A percentile compares a stretch with the other conserved stretches of the same genome.
Evolutionary conservation across 2,797 vertebrate species (phyloP).

Genomic region (Menidia menidia): DNA sequence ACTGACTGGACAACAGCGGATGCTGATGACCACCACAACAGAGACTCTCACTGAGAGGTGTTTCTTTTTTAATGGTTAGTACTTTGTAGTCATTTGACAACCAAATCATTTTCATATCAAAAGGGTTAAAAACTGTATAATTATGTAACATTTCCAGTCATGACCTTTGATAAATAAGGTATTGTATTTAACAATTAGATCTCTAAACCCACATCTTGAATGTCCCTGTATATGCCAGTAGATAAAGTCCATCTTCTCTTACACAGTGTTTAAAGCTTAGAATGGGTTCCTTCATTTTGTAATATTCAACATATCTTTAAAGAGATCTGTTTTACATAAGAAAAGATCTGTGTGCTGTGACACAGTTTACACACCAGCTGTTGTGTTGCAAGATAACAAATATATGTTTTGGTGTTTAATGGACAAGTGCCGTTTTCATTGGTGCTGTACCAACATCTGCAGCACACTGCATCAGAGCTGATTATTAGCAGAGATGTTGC

Average conservation of each 20-base stretch:
- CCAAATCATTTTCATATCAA: not conserved
- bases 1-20: constrained; percentile 83
- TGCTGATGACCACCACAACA: constrained; percentile 62
- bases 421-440: not conserved
- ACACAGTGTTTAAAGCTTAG: too few relatives aligned
- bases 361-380: not conserved
- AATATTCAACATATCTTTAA: too few relatives aligned
- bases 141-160: not conserved
- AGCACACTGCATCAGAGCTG: not conserved
- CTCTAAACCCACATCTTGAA: not conserved
- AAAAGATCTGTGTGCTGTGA: too few relatives aligned
- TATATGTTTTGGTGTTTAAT: not conserved
- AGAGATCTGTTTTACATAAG: too few relatives aligned
- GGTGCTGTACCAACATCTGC: not conserved
- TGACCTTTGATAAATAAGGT: not conserved
- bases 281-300: too few relatives aligned
- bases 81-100: not conserved
- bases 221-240: not conserved
- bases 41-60: constrained; percentile 58
- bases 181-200: not conserved
- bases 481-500: not conserved
- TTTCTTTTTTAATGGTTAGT: not conserved
- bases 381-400: not conserved
- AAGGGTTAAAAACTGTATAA: not conserved
- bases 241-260: not conserved